Evolutionary conservation across 2,113 vertebrate genomes (phyloP), one percentile per base, ranked within the genome.

Genomic region (Saccopteryx bilineata): DNA sequence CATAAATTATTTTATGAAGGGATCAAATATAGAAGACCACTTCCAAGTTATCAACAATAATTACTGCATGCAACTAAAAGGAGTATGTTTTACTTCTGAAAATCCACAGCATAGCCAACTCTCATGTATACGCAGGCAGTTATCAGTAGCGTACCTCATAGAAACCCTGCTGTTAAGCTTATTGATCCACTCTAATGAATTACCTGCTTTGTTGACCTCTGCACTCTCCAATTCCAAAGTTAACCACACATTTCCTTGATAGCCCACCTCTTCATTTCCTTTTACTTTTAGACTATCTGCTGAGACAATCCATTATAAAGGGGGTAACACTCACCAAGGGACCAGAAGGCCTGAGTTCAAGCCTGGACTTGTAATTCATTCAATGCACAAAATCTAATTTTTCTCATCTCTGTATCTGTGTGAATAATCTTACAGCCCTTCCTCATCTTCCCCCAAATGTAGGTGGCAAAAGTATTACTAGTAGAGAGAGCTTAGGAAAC

Each of bases 1-100:
- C 78, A 56, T 85, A 61, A 56, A 26, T 92, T 75, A 79, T 86
- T 96, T 96, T 93, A 88, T 88, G 82, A 89, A 84, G 58, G n/a
- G 56, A 96, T 21, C 76, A 85, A 63, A 21, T 31, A 76, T 60
- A 66, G 33, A 96, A 85, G 50, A 80, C 83, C 50, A 75, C 71
- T 96, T 75, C 28, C n/a, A 80, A 91, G n/a, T 17, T 17, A 69
- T 85, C 46, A n/a, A 33, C 61, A 78, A 13, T 54, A n/a, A 46
- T 74, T 78, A 87, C 0, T 63, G 18, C 14, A 72, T 2, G 10
- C 58, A 90, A 52, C 89, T 86, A 60, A 76, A 88, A 94, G 9
- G 50, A 46, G 7, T 60, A 66, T 12, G 15, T 46, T 79, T 26
- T 60, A 8, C 15, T 54, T 68, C 58, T 68, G 28, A 39, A 61